Conservation (phyloP, 2,797 vertebrate species). For the Leuciscus waleckii region DNA sequence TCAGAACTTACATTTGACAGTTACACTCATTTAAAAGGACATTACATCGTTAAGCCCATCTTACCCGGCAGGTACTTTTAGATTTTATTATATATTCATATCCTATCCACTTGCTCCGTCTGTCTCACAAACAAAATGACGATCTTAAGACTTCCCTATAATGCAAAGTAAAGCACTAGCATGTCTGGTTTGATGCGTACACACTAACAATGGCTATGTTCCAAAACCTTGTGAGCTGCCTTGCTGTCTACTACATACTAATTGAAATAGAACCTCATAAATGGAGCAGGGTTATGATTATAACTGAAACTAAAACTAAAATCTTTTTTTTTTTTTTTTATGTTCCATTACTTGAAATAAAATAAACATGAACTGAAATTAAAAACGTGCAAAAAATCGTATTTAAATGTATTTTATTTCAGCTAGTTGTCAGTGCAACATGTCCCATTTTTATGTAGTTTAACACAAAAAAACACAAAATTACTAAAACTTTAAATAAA, state of each 20-base stretch:
- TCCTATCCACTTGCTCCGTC: constrained; percentile 34
- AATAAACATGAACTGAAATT: background rate
- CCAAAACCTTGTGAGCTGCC: constrained; percentile 9
- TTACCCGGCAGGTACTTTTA: constrained; percentile 47
- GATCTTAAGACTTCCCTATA: constrained; percentile 37
- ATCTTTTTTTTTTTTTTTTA: no score
- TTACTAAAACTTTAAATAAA: background rate
- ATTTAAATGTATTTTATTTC: background rate
- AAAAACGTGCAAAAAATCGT: background rate
- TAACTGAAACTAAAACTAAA: background rate
- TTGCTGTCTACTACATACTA: background rate
- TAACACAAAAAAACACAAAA: background rate
- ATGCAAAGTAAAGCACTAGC: constrained; percentile 20
- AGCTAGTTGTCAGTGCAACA: background rate
- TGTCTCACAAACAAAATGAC: constrained; percentile 30
- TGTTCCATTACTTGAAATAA: background rate
- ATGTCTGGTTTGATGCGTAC: background rate
- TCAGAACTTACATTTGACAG: constrained; percentile 42
- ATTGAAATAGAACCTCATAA: background rate
- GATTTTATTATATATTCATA: constrained; percentile 50
- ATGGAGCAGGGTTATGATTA: background rate
- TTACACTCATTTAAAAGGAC: constrained; percentile 55
- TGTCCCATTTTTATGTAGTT: background rate
- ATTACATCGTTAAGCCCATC: constrained; percentile 45
- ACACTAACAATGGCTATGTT: constrained; percentile 16